A percentile compares a stretch with the other conserved stretches of the same genome.
Conservation (phyloP, 1,140 invertebrate species). For the Nylanderia fulva region DNA sequence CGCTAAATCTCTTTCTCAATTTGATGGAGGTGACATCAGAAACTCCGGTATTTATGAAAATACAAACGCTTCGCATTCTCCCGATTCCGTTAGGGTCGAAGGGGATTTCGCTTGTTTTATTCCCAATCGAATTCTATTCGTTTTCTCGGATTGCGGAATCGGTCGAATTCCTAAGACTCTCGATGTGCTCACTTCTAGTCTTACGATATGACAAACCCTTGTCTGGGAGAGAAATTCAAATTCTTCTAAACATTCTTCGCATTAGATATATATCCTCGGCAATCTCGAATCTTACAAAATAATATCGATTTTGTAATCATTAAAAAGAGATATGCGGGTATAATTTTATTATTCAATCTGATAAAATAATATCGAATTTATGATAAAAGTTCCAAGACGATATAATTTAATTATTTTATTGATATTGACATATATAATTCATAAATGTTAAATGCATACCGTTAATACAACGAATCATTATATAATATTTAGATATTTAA, state of each 20-base stretch:
- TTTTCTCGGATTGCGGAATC: conserved; percentile 80
- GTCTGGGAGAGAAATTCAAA: conserved; percentile 55
- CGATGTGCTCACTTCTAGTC: conserved; percentile 22
- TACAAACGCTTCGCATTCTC: conserved; percentile 82
- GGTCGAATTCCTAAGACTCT: conserved; percentile 83
- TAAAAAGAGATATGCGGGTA: background rate
- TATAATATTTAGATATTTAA: conserved; percentile 13
- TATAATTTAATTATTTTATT: background rate
- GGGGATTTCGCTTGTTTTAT: conserved; percentile 75
- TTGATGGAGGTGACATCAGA: conserved; percentile 69
- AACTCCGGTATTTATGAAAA: conserved; percentile 81
- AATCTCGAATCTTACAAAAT: background rate
- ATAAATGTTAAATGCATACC: background rate
- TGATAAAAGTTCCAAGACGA: background rate
- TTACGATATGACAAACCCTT: conserved; percentile 59
- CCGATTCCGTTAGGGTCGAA: conserved; percentile 68
- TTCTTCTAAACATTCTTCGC: conserved; percentile 57
- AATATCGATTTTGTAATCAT: background rate
- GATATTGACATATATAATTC: background rate
- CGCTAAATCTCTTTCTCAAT: conserved; percentile 45
- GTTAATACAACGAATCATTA: background rate
- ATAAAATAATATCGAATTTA: background rate
- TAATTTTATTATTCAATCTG: conserved; percentile 6
- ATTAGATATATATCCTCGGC: conserved; percentile 7
- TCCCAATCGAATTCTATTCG: conserved; percentile 85